phyloP scores from a whole-genome alignment of 2,888 invertebrate genomes.

The Lasioglossum malachurum region DNA sequence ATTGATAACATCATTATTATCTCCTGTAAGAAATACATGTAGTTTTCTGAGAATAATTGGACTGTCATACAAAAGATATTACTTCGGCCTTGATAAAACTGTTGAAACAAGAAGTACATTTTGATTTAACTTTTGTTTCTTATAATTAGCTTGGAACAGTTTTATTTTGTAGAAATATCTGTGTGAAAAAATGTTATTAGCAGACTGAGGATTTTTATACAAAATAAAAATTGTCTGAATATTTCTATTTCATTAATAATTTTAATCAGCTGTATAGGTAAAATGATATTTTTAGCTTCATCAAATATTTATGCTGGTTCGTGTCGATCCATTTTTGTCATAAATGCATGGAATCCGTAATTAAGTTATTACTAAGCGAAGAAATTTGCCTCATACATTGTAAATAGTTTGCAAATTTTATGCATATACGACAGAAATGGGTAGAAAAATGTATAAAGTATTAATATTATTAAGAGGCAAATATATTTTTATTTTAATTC shows the following conservation, averaged over 20 bases:
- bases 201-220: too few relatives aligned
- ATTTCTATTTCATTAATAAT: too few relatives aligned
- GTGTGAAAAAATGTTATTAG: too few relatives aligned
- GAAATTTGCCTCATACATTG: background rate
- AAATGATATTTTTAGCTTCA: too few relatives aligned
- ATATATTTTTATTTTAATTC: background rate
- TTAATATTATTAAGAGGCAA: background rate
- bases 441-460: background rate
- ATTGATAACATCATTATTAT: background rate
- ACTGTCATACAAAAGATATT: too few relatives aligned
- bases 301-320: too few relatives aligned
- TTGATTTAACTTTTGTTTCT: background rate
- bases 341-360: too few relatives aligned
- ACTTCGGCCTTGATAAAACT: too few relatives aligned
- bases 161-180: too few relatives aligned
- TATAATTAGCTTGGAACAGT: too few relatives aligned
- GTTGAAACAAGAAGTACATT: background rate
- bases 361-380: background rate
- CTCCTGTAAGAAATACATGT: background rate
- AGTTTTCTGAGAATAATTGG: background rate
- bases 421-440: background rate
- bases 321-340: too few relatives aligned
- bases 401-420: background rate
- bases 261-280: too few relatives aligned
- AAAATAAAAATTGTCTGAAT: background rate